A percentile compares a stretch with the other conserved stretches of the same genome.
phyloP scores from a whole-genome alignment of 2,113 vertebrate species.

The Oncorhynchus tshawytscha region DNA sequence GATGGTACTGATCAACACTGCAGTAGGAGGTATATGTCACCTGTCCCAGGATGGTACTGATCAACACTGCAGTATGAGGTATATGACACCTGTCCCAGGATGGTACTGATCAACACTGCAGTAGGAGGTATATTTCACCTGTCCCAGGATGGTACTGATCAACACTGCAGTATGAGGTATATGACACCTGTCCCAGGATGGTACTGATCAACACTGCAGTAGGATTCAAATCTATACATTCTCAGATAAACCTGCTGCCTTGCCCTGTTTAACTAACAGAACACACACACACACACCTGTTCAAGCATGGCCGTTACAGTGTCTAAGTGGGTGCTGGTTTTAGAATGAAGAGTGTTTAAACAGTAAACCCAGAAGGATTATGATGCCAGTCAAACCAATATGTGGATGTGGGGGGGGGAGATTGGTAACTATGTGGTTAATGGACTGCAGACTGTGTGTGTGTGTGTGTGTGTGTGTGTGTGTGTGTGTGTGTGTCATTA shows the following conservation, averaged over 20 bases:
- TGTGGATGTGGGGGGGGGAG: background rate
- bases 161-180: no score
- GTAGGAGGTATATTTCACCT: no score
- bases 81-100: no score
- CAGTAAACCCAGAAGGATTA: slow-evolving; percentile 38
- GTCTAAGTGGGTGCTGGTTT: background rate
- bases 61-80: no score
- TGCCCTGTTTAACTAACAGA: slow-evolving; percentile 65
- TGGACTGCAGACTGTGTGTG: slow-evolving; percentile 11
- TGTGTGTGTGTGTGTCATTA: slow-evolving; percentile 8
- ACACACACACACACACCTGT: slow-evolving; percentile 16
- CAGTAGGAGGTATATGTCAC: no score
- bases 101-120: no score
- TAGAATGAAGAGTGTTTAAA: slow-evolving; percentile 32
- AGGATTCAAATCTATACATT: slow-evolving; percentile 75
- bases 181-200: background rate
- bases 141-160: no score
- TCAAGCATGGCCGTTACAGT: background rate
- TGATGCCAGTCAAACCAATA: slow-evolving; percentile 21
- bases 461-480: slow-evolving; percentile 17
- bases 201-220: slow-evolving; percentile 63
- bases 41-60: no score
- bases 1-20: no score
- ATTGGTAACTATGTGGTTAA: background rate
- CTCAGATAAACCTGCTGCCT: slow-evolving; percentile 69